Evolutionary conservation across 2,888 invertebrate genomes (phyloP).

Genomic region (Ganaspis brasiliensis): DNA sequence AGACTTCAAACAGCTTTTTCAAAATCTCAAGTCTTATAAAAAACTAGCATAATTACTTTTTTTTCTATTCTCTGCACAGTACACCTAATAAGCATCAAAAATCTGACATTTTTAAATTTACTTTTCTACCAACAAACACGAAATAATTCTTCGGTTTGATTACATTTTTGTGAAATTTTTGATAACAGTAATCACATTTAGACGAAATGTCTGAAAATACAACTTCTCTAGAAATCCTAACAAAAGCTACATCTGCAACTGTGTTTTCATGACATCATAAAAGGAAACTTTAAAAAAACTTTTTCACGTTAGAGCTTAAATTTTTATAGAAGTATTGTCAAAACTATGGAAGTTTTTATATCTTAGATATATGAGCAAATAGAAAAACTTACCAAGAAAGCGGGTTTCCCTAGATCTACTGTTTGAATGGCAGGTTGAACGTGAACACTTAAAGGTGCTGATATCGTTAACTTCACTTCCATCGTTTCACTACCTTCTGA

Average conservation of each 20-base stretch:
- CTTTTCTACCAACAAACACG: not conserved
- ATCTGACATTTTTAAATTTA: not conserved
- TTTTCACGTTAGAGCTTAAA: not conserved
- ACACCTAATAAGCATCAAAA: too few species aligned
- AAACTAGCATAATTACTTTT: not conserved
- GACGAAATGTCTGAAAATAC: not conserved
- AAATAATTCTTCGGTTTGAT: not conserved
- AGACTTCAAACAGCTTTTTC: not conserved
- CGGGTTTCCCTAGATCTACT: conserved; percentile 81
- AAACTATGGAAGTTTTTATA: conserved; percentile 34
- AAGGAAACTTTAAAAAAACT: not conserved
- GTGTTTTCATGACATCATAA: not conserved
- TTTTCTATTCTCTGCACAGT: not conserved
- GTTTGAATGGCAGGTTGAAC: conserved; percentile 79
- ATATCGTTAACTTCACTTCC: conserved; percentile 82
- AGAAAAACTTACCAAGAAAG: conserved; percentile 79
- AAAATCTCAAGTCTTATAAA: not conserved
- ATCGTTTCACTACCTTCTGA: conserved; percentile 82
- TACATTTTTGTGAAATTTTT: not conserved
- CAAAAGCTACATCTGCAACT: not conserved
- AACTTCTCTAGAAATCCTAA: not conserved
- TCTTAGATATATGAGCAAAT: conserved; percentile 58
- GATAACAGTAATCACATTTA: not conserved
- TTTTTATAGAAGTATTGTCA: not conserved
- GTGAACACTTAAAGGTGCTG: conserved; percentile 78